Conservation (phyloP, 92 coral and sea anemone species). For the Metridium senile region DNA sequence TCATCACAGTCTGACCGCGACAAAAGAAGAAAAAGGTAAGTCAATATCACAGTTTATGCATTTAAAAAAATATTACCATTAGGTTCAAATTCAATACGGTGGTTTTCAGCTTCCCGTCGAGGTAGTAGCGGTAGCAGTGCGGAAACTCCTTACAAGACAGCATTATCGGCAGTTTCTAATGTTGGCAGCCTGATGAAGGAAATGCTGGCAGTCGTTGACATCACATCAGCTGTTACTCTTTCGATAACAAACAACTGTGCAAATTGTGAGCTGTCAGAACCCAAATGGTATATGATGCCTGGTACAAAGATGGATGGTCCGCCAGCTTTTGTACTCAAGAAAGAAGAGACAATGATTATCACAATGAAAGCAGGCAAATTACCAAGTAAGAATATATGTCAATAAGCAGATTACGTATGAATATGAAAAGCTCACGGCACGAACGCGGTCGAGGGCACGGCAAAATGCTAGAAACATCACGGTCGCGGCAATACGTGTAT, state of each 20-base stretch:
- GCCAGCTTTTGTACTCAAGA: background rate
- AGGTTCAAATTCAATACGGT: too few relatives aligned
- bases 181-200: constrained; percentile 4
- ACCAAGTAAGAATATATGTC: background rate
- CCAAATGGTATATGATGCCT: background rate
- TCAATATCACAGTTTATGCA: too few relatives aligned
- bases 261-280: background rate
- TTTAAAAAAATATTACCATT: too few relatives aligned
- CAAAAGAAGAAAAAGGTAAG: too few relatives aligned
- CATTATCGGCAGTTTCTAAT: background rate
- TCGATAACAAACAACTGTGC: constrained; percentile 7
- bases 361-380: background rate
- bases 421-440: too few relatives aligned
- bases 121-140: background rate
- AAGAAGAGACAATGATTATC: background rate
- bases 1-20: too few relatives aligned
- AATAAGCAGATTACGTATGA: background rate
- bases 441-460: too few relatives aligned
- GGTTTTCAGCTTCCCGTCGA: background rate
- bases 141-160: background rate
- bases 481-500: too few relatives aligned
- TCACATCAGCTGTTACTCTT: background rate
- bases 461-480: too few relatives aligned
- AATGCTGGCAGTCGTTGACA: background rate
- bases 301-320: constrained; percentile 10